Conservation (phyloP, 2,113 vertebrate genomes). For the Epinephelus lanceolatus region DNA sequence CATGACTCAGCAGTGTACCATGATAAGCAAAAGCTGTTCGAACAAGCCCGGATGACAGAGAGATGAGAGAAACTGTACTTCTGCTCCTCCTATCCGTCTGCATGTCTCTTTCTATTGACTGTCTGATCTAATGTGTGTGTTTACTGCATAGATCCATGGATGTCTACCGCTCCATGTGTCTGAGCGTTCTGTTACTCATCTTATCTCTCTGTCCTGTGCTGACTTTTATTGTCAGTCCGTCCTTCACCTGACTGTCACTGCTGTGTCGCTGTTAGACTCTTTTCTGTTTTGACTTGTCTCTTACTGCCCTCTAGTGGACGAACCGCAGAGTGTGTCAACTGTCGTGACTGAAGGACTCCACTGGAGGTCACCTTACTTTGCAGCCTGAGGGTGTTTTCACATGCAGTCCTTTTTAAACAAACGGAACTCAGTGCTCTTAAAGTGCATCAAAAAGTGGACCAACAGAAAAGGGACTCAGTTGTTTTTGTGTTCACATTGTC, state of each 20-base stretch:
- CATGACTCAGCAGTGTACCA: conserved; percentile 51
- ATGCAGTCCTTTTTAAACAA: no score
- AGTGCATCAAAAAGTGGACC: no score
- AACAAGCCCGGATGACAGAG: conserved; percentile 44
- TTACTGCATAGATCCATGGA: not conserved
- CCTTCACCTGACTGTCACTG: not conserved
- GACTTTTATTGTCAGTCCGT: not conserved
- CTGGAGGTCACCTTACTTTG: conserved; percentile 50
- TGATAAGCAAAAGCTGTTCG: conserved; percentile 57
- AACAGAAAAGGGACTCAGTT: no score
- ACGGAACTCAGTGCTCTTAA: no score
- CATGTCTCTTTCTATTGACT: not conserved
- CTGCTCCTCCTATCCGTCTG: conserved; percentile 16
- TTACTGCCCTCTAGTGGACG: conserved; percentile 65
- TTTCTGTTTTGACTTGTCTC: conserved; percentile 13
- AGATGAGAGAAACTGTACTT: conserved; percentile 20
- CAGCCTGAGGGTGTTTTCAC: no score
- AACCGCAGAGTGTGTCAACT: not conserved
- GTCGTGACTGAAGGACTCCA: conserved; percentile 26
- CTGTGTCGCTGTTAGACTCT: not conserved
- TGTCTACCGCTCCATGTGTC: not conserved
- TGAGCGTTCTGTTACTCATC: not conserved
- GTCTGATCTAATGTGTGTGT: conserved; percentile 5
- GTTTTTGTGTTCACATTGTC: no score
- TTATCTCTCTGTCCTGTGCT: not conserved